These are phyloP conservation scores for Apeltes quadracus DNA, from an alignment of 2,113 vertebrate genomes.

Conservation along the genomic window DNA sequence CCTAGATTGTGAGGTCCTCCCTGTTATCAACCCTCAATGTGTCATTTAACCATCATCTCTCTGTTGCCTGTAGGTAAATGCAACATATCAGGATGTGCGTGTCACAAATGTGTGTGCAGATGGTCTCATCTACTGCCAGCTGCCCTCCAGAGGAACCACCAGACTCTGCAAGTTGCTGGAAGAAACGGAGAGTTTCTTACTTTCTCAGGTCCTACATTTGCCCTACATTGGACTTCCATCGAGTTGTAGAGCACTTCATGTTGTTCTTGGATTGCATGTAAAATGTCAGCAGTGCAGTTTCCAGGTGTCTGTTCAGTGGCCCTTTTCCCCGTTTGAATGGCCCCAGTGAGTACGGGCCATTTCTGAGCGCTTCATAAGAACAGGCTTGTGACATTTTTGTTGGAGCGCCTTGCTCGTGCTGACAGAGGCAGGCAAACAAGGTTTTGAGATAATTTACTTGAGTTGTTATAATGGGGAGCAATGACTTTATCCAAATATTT, in stretches of 20 bases:
- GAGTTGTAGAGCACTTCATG: not conserved
- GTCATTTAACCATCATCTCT: not conserved
- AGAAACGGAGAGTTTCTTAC: constrained; percentile 84
- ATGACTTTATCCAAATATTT: constrained; percentile 12
- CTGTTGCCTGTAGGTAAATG: constrained; percentile 81
- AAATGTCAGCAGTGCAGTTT: not conserved
- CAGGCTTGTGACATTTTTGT: not conserved
- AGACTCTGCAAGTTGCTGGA: constrained; percentile 84
- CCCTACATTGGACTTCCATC: too few species aligned
- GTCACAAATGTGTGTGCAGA: constrained; percentile 90
- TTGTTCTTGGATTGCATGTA: not conserved
- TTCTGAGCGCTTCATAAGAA: not conserved
- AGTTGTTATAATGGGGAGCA: not conserved
- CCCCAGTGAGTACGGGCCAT: not conserved
- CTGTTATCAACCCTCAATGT: not conserved
- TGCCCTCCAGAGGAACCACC: constrained; percentile 87
- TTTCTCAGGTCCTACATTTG: constrained; percentile 80
- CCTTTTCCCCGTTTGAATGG: not conserved
- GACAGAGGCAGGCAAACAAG: not conserved
- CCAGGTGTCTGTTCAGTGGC: not conserved
- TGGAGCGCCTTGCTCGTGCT: not conserved
- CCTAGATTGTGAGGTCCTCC: not conserved
- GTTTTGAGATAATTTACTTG: not conserved
- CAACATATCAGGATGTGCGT: constrained; percentile 81
- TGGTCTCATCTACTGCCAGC: constrained; percentile 89